These are phyloP conservation scores for Pogona vitticeps DNA, from an alignment of 2,113 vertebrate genomes.

Conservation along the genomic window DNA sequence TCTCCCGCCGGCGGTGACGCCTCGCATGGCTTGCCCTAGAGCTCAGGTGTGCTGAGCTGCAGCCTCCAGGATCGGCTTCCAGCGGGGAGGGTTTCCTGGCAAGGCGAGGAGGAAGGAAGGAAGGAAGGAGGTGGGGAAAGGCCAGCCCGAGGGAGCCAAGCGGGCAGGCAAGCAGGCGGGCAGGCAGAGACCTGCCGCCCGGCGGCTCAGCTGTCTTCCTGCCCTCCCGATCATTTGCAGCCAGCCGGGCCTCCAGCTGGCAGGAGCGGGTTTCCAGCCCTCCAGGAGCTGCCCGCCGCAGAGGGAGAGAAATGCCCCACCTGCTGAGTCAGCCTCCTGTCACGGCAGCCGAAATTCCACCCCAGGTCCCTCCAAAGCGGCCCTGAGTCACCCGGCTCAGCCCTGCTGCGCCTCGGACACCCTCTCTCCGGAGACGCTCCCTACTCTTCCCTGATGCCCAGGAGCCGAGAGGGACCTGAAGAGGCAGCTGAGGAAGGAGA, in stretches of 20 bases:
- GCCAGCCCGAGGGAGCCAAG: not conserved
- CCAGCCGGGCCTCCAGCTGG: not conserved
- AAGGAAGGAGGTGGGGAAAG: conserved; percentile 12
- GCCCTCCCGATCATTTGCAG: not conserved
- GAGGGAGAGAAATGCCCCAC: no score
- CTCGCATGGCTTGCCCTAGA: conserved; percentile 6
- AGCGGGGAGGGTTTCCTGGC: conserved; percentile 12
- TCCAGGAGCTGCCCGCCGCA: conserved; percentile 8
- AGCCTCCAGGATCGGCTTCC: conserved; percentile 33
- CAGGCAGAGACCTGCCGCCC: no score
- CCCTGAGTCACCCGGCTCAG: no score
- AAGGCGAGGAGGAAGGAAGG: not conserved
- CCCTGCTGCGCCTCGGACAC: no score
- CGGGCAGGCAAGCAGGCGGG: not conserved
- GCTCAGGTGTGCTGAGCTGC: not conserved
- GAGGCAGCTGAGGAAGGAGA: no score
- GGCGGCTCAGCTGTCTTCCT: not conserved
- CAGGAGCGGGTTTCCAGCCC: not conserved
- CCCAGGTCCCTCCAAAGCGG: no score
- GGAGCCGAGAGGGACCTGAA: no score
- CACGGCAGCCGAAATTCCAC: no score
- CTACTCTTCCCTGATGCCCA: no score
- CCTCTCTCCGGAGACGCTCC: no score
- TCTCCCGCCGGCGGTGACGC: not conserved
- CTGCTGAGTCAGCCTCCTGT: no score